These are phyloP conservation scores for Amiota minor DNA, from an alignment of 2,888 invertebrate genomes.

Conservation along the genomic window DNA sequence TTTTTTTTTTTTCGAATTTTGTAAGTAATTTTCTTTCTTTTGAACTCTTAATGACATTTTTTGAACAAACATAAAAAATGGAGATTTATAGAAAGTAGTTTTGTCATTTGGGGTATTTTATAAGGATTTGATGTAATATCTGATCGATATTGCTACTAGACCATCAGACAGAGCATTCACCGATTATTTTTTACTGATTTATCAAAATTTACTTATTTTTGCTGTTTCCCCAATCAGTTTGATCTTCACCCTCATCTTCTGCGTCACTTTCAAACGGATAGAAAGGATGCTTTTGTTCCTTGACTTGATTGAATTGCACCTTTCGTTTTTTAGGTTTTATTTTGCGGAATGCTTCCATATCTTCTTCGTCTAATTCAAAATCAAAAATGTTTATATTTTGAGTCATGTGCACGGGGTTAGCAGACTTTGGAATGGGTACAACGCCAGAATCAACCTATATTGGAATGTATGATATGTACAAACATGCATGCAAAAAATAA, in stretches of 20 bases:
- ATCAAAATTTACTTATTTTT: not conserved
- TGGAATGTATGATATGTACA: constrained; percentile 34
- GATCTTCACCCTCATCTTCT: constrained; percentile 39
- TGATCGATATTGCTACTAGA: too few relatives aligned
- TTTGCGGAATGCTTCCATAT: constrained; percentile 73
- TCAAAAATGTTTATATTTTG: constrained; percentile 77
- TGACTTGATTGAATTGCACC: constrained; percentile 52
- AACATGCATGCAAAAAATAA: not conserved
- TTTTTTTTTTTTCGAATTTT: constrained; percentile 38
- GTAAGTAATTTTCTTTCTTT: constrained; percentile 19
- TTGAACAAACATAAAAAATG: not conserved
- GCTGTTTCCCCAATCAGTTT: not conserved
- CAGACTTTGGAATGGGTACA: constrained; percentile 76
- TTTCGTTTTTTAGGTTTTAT: constrained; percentile 72
- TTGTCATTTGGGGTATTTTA: too few relatives aligned
- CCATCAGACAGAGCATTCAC: not conserved
- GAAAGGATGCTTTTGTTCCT: constrained; percentile 61
- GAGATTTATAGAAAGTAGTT: not conserved
- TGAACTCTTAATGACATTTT: not conserved
- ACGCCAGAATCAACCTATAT: constrained; percentile 75
- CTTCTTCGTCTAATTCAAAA: constrained; percentile 75
- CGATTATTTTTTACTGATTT: not conserved
- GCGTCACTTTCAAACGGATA: constrained; percentile 64
- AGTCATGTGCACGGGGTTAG: constrained; percentile 73
- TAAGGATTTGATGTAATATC: too few relatives aligned